Evolutionary conservation across 2,888 invertebrate genomes (phyloP), one percentile per base, ranked within the genome.

Genomic region (Heterodera filipjevi): DNA sequence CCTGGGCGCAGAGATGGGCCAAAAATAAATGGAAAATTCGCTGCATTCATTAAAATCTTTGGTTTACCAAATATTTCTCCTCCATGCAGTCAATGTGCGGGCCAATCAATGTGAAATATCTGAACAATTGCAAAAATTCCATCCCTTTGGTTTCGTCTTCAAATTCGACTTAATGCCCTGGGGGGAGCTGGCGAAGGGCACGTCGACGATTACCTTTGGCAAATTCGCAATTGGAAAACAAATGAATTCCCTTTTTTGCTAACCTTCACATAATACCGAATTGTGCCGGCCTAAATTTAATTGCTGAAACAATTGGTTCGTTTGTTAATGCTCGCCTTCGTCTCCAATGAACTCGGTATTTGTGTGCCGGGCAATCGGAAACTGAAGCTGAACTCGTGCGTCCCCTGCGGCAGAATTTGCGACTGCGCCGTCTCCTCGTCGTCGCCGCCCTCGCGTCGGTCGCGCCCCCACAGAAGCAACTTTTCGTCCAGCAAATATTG

Each of bases 81-180:
- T 94, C 93, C 93, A 93, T 93, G 89, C 93, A 93, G 90, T 94
- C 93, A 85, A 93, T 93, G 87, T 93, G 93, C 22, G 93, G 93
- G 3, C 93, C 93, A 84, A 94, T 93, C 71, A 94, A 91, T 2
- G 93, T 93, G 89, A 94, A 94, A 89, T 94, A 83, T 66, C 75
- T 75, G n/a, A 32, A 49, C 22, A 49, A 35, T 71, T 39, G 8
- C 8, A 39, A 39, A 39, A 10, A 39, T n/a, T n/a, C 27, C 44
- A 71, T 33, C 53, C 12, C 12, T 33, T 35, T 22, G 19, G 22
- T n/a, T 27, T 33, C n/a, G n/a, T n/a, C n/a, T n/a, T 2, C 16
- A 30, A 3, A 71, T 30, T 59, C 30, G 19, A 93, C 89, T 93
- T 93, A 91, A 93, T 93, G 19, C 93, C 93, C 89, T 93, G 93